Conservation (phyloP, 2,888 invertebrate species). For the Gordius sp. region DNA sequence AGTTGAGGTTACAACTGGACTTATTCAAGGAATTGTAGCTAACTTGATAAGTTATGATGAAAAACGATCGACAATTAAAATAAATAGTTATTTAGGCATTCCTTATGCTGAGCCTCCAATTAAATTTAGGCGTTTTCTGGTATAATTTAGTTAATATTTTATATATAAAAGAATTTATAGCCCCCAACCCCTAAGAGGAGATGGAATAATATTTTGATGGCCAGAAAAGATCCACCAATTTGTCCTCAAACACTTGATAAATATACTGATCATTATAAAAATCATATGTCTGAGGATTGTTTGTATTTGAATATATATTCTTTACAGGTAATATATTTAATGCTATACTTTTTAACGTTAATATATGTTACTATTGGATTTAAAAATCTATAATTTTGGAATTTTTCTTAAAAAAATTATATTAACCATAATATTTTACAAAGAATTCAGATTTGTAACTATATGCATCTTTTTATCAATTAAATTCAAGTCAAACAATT, state of each 20-base stretch:
- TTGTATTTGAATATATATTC: conserved; percentile 1
- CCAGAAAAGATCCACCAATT: not conserved
- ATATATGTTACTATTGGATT: too few species aligned
- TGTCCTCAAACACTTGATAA: not conserved
- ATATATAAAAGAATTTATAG: not conserved
- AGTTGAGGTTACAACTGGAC: too few species aligned
- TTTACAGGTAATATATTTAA: not conserved
- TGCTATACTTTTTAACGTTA: too few species aligned
- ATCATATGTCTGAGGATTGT: not conserved
- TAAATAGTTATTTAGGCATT: not conserved
- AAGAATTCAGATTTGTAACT: too few species aligned
- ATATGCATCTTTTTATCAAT: too few species aligned
- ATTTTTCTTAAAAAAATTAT: too few species aligned
- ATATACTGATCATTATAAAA: not conserved
- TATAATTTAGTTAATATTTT: not conserved
- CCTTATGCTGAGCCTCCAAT: conserved; percentile 3
- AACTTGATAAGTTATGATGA: too few species aligned
- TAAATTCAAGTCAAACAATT: too few species aligned
- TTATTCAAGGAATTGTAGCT: too few species aligned
- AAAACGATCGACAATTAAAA: too few species aligned
- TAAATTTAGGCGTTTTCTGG: not conserved
- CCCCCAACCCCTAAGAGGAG: not conserved
- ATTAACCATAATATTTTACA: too few species aligned
- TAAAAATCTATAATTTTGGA: too few species aligned
- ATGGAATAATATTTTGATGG: not conserved